Conservation (phyloP, 2,113 vertebrate species). For the Myodes glareolus region DNA sequence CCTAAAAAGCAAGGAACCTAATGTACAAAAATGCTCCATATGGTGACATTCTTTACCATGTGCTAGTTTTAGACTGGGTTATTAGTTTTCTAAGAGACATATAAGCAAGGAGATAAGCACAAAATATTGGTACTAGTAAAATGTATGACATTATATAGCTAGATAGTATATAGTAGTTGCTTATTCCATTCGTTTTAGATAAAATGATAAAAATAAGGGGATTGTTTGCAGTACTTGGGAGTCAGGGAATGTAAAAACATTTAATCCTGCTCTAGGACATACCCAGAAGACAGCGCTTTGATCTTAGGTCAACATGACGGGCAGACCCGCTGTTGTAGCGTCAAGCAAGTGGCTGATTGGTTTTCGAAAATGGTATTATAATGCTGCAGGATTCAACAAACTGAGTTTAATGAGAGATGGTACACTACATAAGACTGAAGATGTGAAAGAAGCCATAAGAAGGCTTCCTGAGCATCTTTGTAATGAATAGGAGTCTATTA, state of each 20-base stretch:
- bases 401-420: no score
- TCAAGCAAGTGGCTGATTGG: no score
- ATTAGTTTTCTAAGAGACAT: not conserved
- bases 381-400: no score
- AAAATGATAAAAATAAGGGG: not conserved
- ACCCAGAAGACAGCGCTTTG: no score
- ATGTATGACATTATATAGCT: not conserved
- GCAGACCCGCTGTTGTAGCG: no score
- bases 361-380: no score
- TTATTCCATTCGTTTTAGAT: not conserved
- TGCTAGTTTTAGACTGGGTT: not conserved
- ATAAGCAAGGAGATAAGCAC: not conserved
- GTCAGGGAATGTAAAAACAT: not conserved
- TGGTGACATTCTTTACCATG: not conserved
- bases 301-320: no score
- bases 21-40: not conserved
- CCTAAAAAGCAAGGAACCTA: not conserved
- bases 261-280: no score
- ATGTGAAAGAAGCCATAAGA: no score
- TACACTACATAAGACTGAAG: no score
- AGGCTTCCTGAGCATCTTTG: no score
- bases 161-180: no score
- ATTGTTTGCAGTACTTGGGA: not conserved
- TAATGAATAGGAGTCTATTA: not conserved
- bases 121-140: not conserved